Percentiles rank a stretch among this genome's conserved stretches.
Evolutionary conservation across 2,888 invertebrate species (phyloP).

Genomic region (Hirtodrosophila confusa): DNA sequence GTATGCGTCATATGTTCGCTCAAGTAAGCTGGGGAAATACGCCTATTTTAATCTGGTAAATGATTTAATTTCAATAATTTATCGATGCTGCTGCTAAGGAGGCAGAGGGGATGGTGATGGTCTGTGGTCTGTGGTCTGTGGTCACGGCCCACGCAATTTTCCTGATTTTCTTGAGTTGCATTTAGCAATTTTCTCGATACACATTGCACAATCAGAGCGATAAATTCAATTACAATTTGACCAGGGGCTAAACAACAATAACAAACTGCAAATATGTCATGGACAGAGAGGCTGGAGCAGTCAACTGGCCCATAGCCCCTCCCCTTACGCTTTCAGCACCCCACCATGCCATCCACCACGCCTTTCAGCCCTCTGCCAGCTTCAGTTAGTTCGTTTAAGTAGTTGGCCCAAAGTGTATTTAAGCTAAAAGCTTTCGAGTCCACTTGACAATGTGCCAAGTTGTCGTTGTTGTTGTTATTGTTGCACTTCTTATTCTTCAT

Average conservation of each 20-base stretch:
- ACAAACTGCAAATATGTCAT: constrained; percentile 53
- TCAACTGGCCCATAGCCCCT: background rate
- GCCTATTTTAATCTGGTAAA: constrained; percentile 45
- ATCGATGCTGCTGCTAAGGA: constrained; percentile 1
- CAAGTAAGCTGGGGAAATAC: background rate
- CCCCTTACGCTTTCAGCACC: background rate
- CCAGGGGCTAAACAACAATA: constrained; percentile 18
- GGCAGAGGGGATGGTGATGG: background rate
- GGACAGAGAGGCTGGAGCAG: constrained; percentile 28
- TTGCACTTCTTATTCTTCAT: constrained; percentile 8
- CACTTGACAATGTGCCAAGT: constrained; percentile 74
- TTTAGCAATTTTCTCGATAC: constrained; percentile 66
- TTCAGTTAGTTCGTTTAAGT: constrained; percentile 64
- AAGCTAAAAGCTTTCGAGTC: constrained; percentile 75
- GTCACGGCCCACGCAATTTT: constrained; percentile 39
- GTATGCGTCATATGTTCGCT: constrained; percentile 55
- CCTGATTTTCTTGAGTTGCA: constrained; percentile 47
- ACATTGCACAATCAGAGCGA: constrained; percentile 62
- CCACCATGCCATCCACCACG: background rate
- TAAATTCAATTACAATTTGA: constrained; percentile 73
- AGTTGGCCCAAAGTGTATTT: constrained; percentile 80
- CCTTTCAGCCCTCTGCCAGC: constrained; percentile 18
- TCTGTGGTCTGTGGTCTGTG: background rate
- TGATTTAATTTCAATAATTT: constrained; percentile 56
- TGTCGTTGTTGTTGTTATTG: constrained; percentile 27